Percentiles rank a stretch among this genome's conserved stretches.
These are phyloP conservation scores for Melikaiella ostensackeni DNA, from an alignment of 2,888 invertebrate species.

Conservation along the genomic window DNA sequence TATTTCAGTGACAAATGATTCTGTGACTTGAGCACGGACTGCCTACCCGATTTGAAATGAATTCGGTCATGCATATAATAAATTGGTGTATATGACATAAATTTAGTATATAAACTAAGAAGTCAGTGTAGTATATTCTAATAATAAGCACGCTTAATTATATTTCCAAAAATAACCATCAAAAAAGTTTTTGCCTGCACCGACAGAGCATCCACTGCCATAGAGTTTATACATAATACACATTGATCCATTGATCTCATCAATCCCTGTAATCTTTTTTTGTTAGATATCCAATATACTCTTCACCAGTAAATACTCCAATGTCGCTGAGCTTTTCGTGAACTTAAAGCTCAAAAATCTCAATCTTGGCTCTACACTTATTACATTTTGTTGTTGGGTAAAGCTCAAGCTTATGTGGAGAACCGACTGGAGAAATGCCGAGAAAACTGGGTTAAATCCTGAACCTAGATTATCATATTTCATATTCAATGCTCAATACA, in stretches of 20 bases:
- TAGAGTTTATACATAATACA: background rate
- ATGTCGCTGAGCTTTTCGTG: background rate
- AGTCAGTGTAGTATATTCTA: too few species aligned
- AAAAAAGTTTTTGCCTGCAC: too few species aligned
- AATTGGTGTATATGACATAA: too few species aligned
- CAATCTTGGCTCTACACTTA: background rate
- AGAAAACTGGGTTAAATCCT: background rate
- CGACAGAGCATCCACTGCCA: too few species aligned
- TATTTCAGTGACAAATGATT: too few species aligned
- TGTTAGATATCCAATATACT: background rate
- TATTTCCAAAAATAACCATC: too few species aligned
- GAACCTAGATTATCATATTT: constrained; percentile 1
- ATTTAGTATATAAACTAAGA: too few species aligned
- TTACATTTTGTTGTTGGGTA: background rate
- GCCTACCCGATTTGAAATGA: too few species aligned
- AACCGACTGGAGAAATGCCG: background rate
- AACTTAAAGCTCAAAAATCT: background rate
- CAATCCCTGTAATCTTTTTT: background rate
- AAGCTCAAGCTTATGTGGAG: background rate
- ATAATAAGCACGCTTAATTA: too few species aligned
- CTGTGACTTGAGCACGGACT: too few species aligned
- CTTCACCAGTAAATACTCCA: background rate
- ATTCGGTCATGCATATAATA: too few species aligned
- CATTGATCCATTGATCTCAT: background rate
- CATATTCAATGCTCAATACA: background rate